A percentile compares a stretch with the other conserved stretches of the same genome.
Evolutionary conservation across 1,140 invertebrate genomes (phyloP).

Genomic region (Potamilus streckersoni): DNA sequence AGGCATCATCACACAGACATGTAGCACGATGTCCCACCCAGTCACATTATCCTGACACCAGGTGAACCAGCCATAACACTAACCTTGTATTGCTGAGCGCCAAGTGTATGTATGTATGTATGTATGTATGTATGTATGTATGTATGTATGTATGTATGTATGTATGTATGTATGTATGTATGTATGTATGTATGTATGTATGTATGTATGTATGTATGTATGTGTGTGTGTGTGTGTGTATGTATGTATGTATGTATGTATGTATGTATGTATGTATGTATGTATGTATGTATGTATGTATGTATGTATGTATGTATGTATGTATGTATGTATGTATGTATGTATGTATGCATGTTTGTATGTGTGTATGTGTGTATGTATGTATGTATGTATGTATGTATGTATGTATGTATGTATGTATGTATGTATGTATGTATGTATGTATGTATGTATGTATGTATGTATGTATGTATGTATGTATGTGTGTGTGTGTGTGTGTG

Average conservation of each 20-base stretch:
- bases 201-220: slow-evolving; percentile 26
- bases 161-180: slow-evolving; percentile 21
- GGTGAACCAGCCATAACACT: no score
- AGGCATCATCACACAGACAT: no score
- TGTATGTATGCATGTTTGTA: slow-evolving; percentile 28
- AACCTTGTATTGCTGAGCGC: no score
- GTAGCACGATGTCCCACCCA: no score
- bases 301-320: slow-evolving; percentile 27
- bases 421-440: slow-evolving; percentile 31
- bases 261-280: slow-evolving; percentile 27
- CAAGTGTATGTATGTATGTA: no score
- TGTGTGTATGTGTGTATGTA: no score
- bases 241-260: slow-evolving; percentile 21
- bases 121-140: no score
- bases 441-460: slow-evolving; percentile 31
- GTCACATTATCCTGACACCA: no score
- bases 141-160: no score
- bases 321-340: slow-evolving; percentile 33
- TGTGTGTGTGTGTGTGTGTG: slow-evolving; percentile 16
- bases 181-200: slow-evolving; percentile 22
- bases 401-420: slow-evolving; percentile 31
- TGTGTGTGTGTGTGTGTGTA: slow-evolving; percentile 21
- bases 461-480: slow-evolving; percentile 22
- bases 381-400: slow-evolving; percentile 30
- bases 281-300: slow-evolving; percentile 27